Evolutionary conservation across 2,888 invertebrate genomes (phyloP), one percentile per base, ranked within the genome.

Genomic region (Nesidiocoris tenuis): DNA sequence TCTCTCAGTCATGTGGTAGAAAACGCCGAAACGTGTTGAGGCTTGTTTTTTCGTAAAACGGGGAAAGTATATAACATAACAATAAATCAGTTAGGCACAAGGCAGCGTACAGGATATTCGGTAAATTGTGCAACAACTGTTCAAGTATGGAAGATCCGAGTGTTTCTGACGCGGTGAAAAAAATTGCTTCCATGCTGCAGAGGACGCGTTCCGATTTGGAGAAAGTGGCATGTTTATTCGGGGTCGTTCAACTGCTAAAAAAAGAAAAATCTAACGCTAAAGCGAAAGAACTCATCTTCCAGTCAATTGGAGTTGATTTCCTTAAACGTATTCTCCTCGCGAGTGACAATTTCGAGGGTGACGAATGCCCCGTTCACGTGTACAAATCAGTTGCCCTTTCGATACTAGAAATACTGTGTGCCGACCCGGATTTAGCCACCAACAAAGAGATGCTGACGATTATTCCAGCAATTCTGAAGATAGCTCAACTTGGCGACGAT

Each of bases 321-420:
- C 84, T 97, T 67, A 90, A 91, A 82, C 91, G 93, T 80, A 84
- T 96, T 70, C 84, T 96, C 24, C 92, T 95, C 65, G 91, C 91
- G 80, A 25, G 55, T 24, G 55, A 24, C 0, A 74, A 65, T 25
- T 74, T 66, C 18, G 74, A 74, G 9, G 65, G 74, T 23, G 64
- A 64, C 21, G 95, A 94, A 82, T 96, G 96, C 82, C 94, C 95
- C 1, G 91, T 94, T 0, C 88, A 92, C 76, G 91, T 96, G 55
- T 96, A 94, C 86, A 95, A 95, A 85, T 94, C 95, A 9, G 91
- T 96, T 61, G 95, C 95, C 0, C 85, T 96, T 57, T 94, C 93
- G 5, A 90, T 96, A 75, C 86, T 96, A 55, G 93, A 95, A 0
- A 91, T 92, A 76, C 94, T 96, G 84, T 94, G 94, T 82, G 88